A percentile compares a stretch with the other conserved stretches of the same genome.
Conservation (phyloP, 2,888 invertebrate genomes). For the Diadegma fenestrale region DNA sequence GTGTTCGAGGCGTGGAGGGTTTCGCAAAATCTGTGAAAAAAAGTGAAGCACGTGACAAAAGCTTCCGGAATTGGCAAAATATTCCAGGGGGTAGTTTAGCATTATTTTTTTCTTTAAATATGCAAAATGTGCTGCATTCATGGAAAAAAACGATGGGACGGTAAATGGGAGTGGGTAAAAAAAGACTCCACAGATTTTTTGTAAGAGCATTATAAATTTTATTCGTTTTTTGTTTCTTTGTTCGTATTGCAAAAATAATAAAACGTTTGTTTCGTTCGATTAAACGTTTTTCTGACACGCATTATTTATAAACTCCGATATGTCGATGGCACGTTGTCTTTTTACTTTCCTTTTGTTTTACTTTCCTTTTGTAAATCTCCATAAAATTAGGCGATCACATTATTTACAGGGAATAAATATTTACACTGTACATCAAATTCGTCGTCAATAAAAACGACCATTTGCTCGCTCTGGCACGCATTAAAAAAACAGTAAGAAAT, state of each 20-base stretch:
- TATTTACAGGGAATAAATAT: slow-evolving; percentile 69
- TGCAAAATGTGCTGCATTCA: not conserved
- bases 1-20: slow-evolving; percentile 27
- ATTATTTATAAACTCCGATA: slow-evolving; percentile 54
- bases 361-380: slow-evolving; percentile 11
- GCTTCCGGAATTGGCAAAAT: not conserved
- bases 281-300: slow-evolving; percentile 71
- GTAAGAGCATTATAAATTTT: slow-evolving; percentile 62
- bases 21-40: slow-evolving; percentile 57
- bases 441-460: slow-evolving; percentile 34
- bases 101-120: slow-evolving; percentile 66
- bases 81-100: slow-evolving; percentile 38
- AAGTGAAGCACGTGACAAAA: slow-evolving; percentile 52
- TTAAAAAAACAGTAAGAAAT: slow-evolving; percentile 24
- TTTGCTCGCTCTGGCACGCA: slow-evolving; percentile 55
- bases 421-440: slow-evolving; percentile 74
- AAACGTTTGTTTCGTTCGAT: slow-evolving; percentile 56
- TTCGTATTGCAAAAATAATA: slow-evolving; percentile 79
- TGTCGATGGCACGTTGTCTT: slow-evolving; percentile 72
- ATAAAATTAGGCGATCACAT: slow-evolving; percentile 52
- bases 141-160: not conserved
- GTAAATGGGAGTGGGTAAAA: slow-evolving; percentile 4
- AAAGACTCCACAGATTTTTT: slow-evolving; percentile 26
- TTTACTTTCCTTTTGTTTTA: not conserved
- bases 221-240: slow-evolving; percentile 61